Base-by-base conservation (phyloP, 2,113 vertebrate genomes). In the Glaucomys volans region DNA sequence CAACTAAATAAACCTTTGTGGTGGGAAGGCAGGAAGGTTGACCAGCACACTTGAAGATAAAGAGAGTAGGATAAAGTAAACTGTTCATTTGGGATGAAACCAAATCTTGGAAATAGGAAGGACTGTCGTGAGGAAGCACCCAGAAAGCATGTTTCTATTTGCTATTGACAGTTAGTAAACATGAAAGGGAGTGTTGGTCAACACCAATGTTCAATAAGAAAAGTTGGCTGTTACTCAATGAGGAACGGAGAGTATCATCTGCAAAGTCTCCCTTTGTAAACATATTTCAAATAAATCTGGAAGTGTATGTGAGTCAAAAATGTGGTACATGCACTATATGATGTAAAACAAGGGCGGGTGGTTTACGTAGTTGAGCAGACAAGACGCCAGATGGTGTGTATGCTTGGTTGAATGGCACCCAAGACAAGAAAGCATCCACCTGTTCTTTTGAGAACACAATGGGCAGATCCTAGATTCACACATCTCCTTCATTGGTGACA, bases 251-350 rank as follows among this genome's bases (percentile, higher is more conserved):
- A 79, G 10, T 44, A 54, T 93, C 79, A 44, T 47, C 28, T 80
- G 90, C 69, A 74, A 35, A 69, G 89, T 32, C 87, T 95, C 35
- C 50, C 74, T 93, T 57, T 42, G 81, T 79, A 75, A 92, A 66
- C 7, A 22, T 85, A 74, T 95, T 95, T 97, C 69, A 71, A 82
- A 91, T 42, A 80, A 89, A 92, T 44, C 90, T 83, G 69, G 50
- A 84, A 80, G 44, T 71, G 79, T 66, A 44, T 84, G 37, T 50
- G 87, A 92, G 57, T 95, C 9, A 89, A 35, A 94, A 85, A 71
- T 47, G 67, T 89, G 83, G 22, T 64, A 12, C 18, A 20, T 72
- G 75, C 54, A 62, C 37, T 80, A 24, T 89, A 69, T 79, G 91
- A 91, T 96, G 74, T 71, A 57, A 88, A 95, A 82, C 77, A 93